Base-by-base conservation (phyloP, 1,140 invertebrate genomes). In the Solen grandis region DNA sequence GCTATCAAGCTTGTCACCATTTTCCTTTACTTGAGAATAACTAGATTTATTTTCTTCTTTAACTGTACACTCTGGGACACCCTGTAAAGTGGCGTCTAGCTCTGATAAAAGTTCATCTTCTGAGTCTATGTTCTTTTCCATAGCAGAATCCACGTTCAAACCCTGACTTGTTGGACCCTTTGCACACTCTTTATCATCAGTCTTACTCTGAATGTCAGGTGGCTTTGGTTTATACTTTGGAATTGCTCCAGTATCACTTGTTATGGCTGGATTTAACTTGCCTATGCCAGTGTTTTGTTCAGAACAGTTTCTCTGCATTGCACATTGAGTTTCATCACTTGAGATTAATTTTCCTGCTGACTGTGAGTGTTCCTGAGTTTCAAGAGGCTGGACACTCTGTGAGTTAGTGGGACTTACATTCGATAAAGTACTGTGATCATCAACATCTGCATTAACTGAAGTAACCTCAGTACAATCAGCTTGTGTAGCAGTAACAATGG, bases 71-170 rank as follows among this genome's bases (percentile, higher is more conserved):
- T n/a, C n/a, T n/a, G n/a, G n/a, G n/a, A n/a, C n/a, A n/a, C n/a
- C 27, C 33, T 54, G 65, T 69, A 33, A 60, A 63, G 77, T 80
- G 46, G 66, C 77, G 73, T 80, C 77, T 31, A 80, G 52, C 35
- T 80, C 77, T 33, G 66, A 72, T 16, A 80, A 36, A 33, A 80
- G 50, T 65, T 80, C 77, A 54, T 80, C 77, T 57, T 80, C 77
- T 1, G 77, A 80, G 33, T 80, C 59, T 0, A 46, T 8, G 0
- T 19, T 25, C 35, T 31, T 41, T 5, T 29, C 13, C 25, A n/a
- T 14, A 46, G 8, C 25, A 4, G 33, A 27, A 70, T 19, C 25
- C 41, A 29, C 8, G 4, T 69, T 69, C 10, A 25, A 22, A 41
- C 50, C 25, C 14, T 19, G 10, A n/a, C n/a, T n/a, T 13, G 4